phyloP scores from a whole-genome alignment of 2,113 vertebrate genomes.

The Saccopteryx bilineata region DNA sequence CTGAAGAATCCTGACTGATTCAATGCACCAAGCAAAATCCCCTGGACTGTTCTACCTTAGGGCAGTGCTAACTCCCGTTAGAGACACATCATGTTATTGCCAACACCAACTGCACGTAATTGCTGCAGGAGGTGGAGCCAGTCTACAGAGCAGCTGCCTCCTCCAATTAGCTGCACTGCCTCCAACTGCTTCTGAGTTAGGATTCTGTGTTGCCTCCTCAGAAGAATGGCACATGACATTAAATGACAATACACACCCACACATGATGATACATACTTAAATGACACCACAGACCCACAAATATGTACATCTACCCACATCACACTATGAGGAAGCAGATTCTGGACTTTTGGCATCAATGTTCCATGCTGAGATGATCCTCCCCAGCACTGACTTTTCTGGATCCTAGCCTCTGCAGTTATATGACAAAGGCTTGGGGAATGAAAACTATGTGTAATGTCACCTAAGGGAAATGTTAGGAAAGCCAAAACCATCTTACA shows the following conservation, averaged over 20 bases:
- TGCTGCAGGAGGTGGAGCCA: background rate
- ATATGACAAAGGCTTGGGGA: background rate
- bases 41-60: background rate
- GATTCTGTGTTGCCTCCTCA: background rate
- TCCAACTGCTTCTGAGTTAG: background rate
- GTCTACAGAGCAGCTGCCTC: background rate
- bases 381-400: background rate
- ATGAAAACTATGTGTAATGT: background rate
- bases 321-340: background rate
- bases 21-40: background rate
- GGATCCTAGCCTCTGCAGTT: background rate
- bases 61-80: background rate
- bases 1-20: background rate
- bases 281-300: background rate
- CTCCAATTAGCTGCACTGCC: background rate
- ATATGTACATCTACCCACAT: too few relatives aligned
- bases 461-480: background rate
- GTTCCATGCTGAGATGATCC: background rate
- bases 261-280: background rate
- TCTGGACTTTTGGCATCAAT: background rate
- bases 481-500: background rate
- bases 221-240: background rate
- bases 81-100: background rate
- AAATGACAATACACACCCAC: background rate
- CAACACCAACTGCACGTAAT: background rate